phyloP scores from a whole-genome alignment of 1,140 invertebrate species.

The Portunus trituberculatus region DNA sequence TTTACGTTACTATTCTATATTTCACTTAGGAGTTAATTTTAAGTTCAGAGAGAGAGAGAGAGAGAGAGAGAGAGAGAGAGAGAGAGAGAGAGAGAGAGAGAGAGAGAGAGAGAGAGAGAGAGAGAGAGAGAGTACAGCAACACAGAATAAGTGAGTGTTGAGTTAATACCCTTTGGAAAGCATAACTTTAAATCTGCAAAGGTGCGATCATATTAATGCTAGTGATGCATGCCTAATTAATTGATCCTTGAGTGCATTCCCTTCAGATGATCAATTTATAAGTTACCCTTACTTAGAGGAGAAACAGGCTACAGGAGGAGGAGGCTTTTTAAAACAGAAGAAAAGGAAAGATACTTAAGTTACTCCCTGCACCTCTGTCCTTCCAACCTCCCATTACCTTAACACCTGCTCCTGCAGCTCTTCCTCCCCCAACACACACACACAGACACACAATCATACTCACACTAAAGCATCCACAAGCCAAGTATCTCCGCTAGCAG shows the following conservation, averaged over 20 bases:
- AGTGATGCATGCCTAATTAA: neutral
- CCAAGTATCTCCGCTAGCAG: constrained; percentile 50
- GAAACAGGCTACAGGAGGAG: neutral
- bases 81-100: neutral
- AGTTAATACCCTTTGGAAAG: neutral
- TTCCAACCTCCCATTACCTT: no score
- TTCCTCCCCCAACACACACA: neutral
- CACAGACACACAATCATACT: neutral
- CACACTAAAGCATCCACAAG: neutral
- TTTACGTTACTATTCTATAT: no score
- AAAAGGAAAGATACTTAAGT: neutral
- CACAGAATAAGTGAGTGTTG: neutral
- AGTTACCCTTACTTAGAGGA: neutral
- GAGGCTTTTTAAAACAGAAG: neutral
- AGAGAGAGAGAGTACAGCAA: neutral
- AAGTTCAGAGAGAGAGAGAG: no score
- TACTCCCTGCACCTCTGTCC: no score
- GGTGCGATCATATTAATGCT: neutral
- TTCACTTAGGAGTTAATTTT: no score
- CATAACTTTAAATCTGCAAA: neutral
- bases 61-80: no score
- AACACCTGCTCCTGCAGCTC: neutral
- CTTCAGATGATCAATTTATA: neutral
- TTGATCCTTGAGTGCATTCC: neutral
- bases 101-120: neutral